Percentiles rank a stretch among this genome's conserved stretches.
phyloP scores from a whole-genome alignment of 2,888 invertebrate species.

The Sussaba pulchella region DNA sequence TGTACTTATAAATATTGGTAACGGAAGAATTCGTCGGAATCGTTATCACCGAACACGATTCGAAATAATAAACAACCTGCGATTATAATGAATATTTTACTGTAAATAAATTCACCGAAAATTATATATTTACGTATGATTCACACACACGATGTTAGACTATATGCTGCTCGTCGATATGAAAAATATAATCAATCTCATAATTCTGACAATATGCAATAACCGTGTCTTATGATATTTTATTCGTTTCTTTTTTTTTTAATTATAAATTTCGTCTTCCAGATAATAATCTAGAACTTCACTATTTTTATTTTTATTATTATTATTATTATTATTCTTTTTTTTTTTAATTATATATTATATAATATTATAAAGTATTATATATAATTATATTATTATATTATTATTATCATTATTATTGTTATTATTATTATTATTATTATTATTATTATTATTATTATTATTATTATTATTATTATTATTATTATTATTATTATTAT shows the following conservation, averaged over 20 bases:
- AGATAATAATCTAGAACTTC: constrained; percentile 37
- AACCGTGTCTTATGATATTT: constrained; percentile 25
- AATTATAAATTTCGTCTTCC: neutral
- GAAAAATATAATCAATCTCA: constrained; percentile 21
- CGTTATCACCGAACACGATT: constrained; percentile 13
- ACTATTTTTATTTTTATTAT: constrained; percentile 5
- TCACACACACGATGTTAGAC: constrained; percentile 16
- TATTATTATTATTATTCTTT: neutral
- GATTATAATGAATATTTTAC: constrained; percentile 38
- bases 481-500: too few relatives aligned
- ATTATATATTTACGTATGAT: constrained; percentile 13
- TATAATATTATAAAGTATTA: too few relatives aligned
- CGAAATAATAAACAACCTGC: neutral
- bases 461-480: too few relatives aligned
- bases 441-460: too few relatives aligned
- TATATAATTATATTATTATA: too few relatives aligned
- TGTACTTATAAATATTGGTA: constrained; percentile 42
- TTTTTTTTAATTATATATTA: neutral
- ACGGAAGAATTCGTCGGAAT: constrained; percentile 28
- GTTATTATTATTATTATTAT: too few relatives aligned
- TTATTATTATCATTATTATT: too few relatives aligned
- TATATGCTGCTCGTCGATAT: constrained; percentile 45
- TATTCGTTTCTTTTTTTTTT: neutral
- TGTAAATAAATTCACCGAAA: constrained; percentile 51
- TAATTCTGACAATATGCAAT: constrained; percentile 36